Percentiles rank a stretch among this genome's conserved stretches.
These are phyloP conservation scores for Leptatherina wallacei DNA, from an alignment of 2,797 vertebrate genomes.

Conservation along the genomic window DNA sequence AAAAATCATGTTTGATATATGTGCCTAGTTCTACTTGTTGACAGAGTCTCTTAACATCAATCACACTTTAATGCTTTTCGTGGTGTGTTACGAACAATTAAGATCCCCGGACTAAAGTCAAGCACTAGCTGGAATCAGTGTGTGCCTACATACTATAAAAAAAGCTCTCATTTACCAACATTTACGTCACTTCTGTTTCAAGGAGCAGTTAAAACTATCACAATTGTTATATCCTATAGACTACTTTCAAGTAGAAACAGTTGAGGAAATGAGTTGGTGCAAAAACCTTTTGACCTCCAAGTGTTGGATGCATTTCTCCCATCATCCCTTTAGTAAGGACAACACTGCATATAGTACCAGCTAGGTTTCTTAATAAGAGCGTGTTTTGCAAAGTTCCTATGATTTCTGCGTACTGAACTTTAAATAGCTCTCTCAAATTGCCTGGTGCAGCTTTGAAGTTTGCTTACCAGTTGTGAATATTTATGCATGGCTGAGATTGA, in stretches of 20 bases:
- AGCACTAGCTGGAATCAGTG: not conserved
- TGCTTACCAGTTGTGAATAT: slow-evolving; percentile 48
- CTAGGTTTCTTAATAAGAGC: slow-evolving; percentile 9
- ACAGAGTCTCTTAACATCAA: not conserved
- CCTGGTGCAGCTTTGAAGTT: slow-evolving; percentile 64
- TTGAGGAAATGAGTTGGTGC: not conserved
- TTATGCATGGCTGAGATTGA: slow-evolving; percentile 33
- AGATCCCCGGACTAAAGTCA: not conserved
- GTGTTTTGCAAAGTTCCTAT: slow-evolving; percentile 7
- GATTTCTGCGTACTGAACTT: slow-evolving; percentile 37
- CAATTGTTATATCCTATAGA: not conserved
- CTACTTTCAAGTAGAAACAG: not conserved
- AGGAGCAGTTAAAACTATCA: not conserved
- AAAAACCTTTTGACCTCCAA: not conserved
- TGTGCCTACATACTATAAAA: not conserved
- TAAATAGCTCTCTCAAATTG: slow-evolving; percentile 50
- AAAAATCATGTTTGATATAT: not conserved
- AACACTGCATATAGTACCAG: slow-evolving; percentile 9
- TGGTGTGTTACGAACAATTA: not conserved
- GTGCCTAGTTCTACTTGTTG: not conserved
- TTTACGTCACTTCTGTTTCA: not conserved
- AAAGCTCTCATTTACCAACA: not conserved
- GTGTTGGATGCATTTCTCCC: not conserved
- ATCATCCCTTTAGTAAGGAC: not conserved
- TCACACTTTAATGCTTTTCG: not conserved